Conservation (phyloP, 2,113 vertebrate genomes). For the Oryzias woworae region DNA sequence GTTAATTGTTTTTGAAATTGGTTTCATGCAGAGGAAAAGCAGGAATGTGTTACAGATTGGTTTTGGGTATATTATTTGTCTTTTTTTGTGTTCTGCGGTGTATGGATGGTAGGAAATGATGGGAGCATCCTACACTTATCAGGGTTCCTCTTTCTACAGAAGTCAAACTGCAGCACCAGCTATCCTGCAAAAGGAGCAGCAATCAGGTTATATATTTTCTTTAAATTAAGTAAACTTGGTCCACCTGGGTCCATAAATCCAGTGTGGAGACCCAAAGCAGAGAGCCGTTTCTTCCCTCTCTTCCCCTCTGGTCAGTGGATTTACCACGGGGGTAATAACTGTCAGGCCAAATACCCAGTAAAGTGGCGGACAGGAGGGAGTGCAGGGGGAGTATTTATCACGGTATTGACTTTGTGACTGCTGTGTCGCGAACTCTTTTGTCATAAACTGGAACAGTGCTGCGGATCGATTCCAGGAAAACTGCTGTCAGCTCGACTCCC, state of each 20-base stretch:
- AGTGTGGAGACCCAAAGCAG: conserved; percentile 49
- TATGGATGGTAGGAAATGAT: not conserved
- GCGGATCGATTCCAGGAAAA: conserved; percentile 81
- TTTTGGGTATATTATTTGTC: conserved; percentile 17
- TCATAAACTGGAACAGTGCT: conserved; percentile 85
- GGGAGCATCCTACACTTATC: not conserved
- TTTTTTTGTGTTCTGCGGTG: not conserved
- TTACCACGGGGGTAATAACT: conserved; percentile 93
- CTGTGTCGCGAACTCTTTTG: conserved; percentile 83
- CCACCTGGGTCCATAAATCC: conserved; percentile 85
- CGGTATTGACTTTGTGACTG: conserved; percentile 87
- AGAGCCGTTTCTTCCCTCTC: conserved; percentile 77
- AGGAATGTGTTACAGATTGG: not conserved
- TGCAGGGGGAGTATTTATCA: conserved; percentile 84
- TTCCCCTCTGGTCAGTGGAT: conserved; percentile 80
- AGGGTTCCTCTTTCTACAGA: not conserved
- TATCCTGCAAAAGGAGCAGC: conserved; percentile 24
- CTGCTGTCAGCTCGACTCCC: conserved; percentile 82
- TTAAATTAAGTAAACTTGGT: conserved; percentile 90
- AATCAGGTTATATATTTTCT: conserved; percentile 78
- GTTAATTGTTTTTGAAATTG: conserved; percentile 48
- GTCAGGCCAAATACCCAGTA: conserved; percentile 84
- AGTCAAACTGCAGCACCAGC: conserved; percentile 19
- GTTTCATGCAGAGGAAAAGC: conserved; percentile 10
- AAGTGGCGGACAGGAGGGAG: conserved; percentile 84